Evolutionary conservation across 1,140 invertebrate genomes (phyloP).

Genomic region (Eriocheir sinensis): DNA sequence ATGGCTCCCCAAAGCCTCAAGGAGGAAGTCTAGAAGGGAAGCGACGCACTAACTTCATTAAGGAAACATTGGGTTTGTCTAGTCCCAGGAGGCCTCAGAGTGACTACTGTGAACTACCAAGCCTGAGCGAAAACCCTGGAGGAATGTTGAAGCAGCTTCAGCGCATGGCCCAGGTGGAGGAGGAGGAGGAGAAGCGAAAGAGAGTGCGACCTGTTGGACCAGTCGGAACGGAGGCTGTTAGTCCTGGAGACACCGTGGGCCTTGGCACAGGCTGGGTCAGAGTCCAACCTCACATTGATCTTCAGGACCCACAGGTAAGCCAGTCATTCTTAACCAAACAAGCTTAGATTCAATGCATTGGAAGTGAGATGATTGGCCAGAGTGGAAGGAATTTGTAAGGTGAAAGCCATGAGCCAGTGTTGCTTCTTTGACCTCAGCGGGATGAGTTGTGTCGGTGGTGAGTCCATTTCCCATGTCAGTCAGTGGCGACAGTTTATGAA

Average conservation of each 20-base stretch:
- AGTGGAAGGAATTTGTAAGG: too few relatives aligned
- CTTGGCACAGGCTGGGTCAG: slow-evolving; percentile 74
- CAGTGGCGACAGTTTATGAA: too few relatives aligned
- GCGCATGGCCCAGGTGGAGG: slow-evolving; percentile 75
- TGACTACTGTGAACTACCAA: slow-evolving; percentile 64
- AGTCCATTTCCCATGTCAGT: too few relatives aligned
- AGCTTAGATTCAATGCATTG: too few relatives aligned
- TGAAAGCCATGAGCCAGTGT: too few relatives aligned
- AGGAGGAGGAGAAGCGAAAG: slow-evolving; percentile 70
- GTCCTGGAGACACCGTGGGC: slow-evolving; percentile 73
- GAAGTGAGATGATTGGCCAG: too few relatives aligned
- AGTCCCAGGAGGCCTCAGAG: slow-evolving; percentile 61
- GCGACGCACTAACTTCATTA: slow-evolving; percentile 65
- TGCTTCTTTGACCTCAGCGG: too few relatives aligned
- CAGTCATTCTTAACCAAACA: too few relatives aligned
- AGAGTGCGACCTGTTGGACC: slow-evolving; percentile 1
- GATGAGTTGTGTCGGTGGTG: too few relatives aligned
- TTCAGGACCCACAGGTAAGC: slow-evolving; percentile 74
- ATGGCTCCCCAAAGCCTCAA: slow-evolving; percentile 60
- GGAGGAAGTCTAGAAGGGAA: slow-evolving; percentile 62
- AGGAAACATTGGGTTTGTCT: slow-evolving; percentile 49
- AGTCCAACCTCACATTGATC: slow-evolving; percentile 70
- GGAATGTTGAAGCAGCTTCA: slow-evolving; percentile 72
- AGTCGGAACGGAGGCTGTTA: slow-evolving; percentile 53
- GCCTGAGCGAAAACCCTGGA: slow-evolving; percentile 61